These are phyloP conservation scores for Aphelocoma coerulescens DNA, from an alignment of 2,113 vertebrate species.

Conservation along the genomic window DNA sequence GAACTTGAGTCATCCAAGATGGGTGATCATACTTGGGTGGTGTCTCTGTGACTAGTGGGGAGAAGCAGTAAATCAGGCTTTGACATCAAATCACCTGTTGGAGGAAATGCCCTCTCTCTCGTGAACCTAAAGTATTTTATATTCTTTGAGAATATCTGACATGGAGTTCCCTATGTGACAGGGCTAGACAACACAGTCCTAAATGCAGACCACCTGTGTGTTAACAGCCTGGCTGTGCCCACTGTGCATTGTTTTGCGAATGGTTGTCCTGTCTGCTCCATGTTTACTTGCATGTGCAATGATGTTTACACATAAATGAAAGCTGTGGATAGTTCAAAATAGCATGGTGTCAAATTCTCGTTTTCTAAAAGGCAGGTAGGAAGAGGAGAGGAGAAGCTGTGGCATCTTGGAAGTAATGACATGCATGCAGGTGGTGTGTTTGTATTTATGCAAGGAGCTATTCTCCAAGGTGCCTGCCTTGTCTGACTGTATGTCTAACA, in stretches of 20 bases:
- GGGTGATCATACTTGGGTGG: background rate
- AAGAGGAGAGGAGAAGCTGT: background rate
- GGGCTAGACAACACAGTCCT: background rate
- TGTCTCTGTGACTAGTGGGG: background rate
- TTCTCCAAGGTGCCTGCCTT: background rate
- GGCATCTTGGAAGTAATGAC: background rate
- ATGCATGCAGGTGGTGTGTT: background rate
- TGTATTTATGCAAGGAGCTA: background rate
- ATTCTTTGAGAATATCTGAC: background rate
- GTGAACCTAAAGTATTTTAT: background rate
- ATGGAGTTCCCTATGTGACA: accelerated
- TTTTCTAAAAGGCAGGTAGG: background rate
- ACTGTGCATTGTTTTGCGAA: background rate
- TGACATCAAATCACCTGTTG: background rate
- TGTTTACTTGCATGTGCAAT: background rate
- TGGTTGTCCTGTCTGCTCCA: background rate
- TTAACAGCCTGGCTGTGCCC: background rate
- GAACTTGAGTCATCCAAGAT: background rate
- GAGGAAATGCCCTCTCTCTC: background rate
- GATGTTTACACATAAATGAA: background rate
- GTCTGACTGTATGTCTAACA: slow-evolving; percentile 36
- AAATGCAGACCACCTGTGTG: background rate
- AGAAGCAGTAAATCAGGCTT: background rate
- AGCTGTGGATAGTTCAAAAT: background rate
- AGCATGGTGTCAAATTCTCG: background rate